Evolutionary conservation across 64 coral and sea anemone genomes (phyloP), one percentile per base, ranked within the genome.

Genomic region (Montipora foliosa): DNA sequence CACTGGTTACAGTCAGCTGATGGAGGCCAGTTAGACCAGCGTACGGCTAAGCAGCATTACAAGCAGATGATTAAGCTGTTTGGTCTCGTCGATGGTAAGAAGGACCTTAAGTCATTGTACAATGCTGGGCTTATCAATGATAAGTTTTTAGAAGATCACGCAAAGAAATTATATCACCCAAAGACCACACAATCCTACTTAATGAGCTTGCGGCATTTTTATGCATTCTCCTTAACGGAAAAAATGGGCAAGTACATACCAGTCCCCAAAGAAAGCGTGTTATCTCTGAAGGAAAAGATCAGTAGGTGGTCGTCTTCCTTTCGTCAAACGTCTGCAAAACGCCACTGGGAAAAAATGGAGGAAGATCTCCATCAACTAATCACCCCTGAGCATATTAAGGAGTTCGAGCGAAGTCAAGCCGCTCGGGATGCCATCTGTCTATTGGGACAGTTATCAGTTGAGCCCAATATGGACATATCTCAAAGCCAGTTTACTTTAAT

Each of bases 271-370:
- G 22, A 74, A 8, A 25, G n/a, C n/a, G 22, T 74, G n/a, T 22
- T 74, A 0, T 4, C 16, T 37, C 78, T 95, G 21, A 44, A 81
- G 8, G 87, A 90, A 20, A 84, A 62, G 22, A 25, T 95, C 19
- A 47, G 67, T n/a, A 58, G 80, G 11, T 95, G 93, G 87, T 83
- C 69, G 17, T 47, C 48, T 10, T 88, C 87, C 1, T 95, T 90
- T 48, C 82, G 64, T 24, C 58, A 71, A 10, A 66, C 51, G 37
- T 21, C n/a, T 10, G 67, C 58, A 29, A 64, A 70, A 46, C 13
- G 79, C 10, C 89, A 46, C 80, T 91, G 89, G 89, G 89, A 91
- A 47, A 83, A 82, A 29, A 55, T 73, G 79, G 79, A 91, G 67
- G 66, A 77, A 75, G 90, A 84, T 44, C 57, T 75, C 24, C n/a